Evolutionary conservation across 2,113 vertebrate genomes (phyloP).

Genomic region (Osmerus eperlanus): DNA sequence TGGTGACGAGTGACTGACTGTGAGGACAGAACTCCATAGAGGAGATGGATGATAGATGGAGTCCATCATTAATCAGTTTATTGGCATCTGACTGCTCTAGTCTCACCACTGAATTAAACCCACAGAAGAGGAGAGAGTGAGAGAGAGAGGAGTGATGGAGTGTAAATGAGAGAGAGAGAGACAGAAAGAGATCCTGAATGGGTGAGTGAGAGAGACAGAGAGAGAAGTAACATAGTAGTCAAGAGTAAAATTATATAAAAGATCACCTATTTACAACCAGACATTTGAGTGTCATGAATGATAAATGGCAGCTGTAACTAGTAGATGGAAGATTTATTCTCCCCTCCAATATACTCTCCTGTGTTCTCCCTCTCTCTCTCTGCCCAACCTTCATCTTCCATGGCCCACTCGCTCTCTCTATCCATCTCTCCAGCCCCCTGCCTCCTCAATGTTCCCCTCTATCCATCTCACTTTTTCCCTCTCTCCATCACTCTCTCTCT

Average conservation of each 20-base stretch:
- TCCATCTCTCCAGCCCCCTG: neutral
- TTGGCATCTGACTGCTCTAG: neutral
- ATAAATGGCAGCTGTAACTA: too few species aligned
- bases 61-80: constrained; percentile 6
- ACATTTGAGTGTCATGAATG: too few species aligned
- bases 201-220: neutral
- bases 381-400: neutral
- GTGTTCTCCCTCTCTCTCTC: constrained; percentile 23
- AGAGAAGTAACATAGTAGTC: too few species aligned
- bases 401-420: neutral
- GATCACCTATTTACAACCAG: too few species aligned
- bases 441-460: neutral
- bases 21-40: constrained; percentile 1
- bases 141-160: neutral
- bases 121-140: constrained; percentile 4
- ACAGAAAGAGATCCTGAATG: neutral
- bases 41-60: neutral
- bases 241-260: neutral
- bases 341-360: constrained; percentile 3
- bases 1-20: too few species aligned
- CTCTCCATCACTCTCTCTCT: neutral
- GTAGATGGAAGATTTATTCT: neutral
- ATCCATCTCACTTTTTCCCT: neutral
- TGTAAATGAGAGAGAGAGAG: constrained; percentile 16
- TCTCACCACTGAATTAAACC: neutral